Conservation (phyloP, 2,113 vertebrate species). For the Himantopus leucocephalus region DNA sequence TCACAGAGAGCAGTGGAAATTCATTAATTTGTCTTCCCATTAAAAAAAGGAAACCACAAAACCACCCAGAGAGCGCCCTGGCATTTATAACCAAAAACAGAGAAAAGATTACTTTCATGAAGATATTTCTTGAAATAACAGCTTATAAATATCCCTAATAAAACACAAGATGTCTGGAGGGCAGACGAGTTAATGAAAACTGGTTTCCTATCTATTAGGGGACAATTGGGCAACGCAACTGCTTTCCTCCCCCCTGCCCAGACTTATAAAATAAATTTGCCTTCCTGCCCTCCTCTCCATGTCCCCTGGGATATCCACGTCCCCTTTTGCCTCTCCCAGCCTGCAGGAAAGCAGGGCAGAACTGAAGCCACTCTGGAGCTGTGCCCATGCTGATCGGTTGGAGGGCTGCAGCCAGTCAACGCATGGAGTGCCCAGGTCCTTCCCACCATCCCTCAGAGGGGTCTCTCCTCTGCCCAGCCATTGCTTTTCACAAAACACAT, state of each 20-base stretch:
- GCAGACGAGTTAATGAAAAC: neutral
- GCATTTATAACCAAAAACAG: neutral
- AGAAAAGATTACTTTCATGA: neutral
- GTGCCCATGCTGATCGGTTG: neutral
- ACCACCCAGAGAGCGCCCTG: neutral
- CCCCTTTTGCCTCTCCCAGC: neutral
- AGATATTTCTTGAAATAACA: neutral
- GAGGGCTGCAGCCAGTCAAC: neutral
- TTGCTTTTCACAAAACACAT: neutral
- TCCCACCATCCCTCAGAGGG: neutral
- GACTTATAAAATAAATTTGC: neutral
- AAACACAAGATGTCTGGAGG: neutral
- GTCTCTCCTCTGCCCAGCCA: neutral
- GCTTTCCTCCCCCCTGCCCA: neutral
- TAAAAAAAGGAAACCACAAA: neutral
- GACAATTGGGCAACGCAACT: neutral
- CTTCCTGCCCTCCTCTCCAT: neutral
- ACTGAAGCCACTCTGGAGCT: neutral
- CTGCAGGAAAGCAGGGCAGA: neutral
- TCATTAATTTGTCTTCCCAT: neutral
- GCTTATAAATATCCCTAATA: constrained; percentile 16
- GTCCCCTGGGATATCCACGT: neutral
- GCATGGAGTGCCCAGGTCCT: neutral
- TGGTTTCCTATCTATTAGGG: neutral
- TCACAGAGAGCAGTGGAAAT: neutral